Conservation (phyloP, 2,113 vertebrate genomes). For the Myiozetetes cayanensis region DNA sequence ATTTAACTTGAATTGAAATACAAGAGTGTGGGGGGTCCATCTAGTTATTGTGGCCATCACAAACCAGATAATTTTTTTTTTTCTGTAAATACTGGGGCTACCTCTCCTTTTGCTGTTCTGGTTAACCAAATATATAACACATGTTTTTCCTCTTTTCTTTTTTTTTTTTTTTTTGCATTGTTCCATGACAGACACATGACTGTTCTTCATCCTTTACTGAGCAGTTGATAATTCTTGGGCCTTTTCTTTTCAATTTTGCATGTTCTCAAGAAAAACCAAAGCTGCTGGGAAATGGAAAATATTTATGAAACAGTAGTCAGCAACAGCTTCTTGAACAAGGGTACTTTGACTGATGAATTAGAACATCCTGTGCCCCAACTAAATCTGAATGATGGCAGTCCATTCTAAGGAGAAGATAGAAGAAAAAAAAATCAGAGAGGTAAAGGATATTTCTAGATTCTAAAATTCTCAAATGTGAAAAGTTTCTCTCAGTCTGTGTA, state of each 20-base stretch:
- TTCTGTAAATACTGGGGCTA: not conserved
- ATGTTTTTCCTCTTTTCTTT: not conserved
- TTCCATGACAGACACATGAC: not conserved
- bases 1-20: constrained; percentile 12
- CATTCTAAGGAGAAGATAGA: not conserved
- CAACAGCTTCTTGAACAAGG: not conserved
- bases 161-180: not conserved
- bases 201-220: not conserved
- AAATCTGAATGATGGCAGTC: not conserved
- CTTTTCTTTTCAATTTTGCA: not conserved
- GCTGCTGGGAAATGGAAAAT: not conserved
- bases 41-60: not conserved
- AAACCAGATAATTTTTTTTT: not conserved
- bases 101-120: not conserved
- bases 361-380: not conserved
- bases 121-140: not conserved
- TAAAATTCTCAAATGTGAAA: not conserved
- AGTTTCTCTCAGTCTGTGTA: not conserved
- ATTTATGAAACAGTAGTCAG: not conserved
- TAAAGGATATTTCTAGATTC: not conserved
- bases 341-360: not conserved
- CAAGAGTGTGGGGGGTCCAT: not conserved
- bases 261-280: not conserved
- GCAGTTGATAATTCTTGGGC: not conserved
- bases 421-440: not conserved